phyloP scores from a whole-genome alignment of 92 coral and sea anemone species.

The Paragorgia papillata region DNA sequence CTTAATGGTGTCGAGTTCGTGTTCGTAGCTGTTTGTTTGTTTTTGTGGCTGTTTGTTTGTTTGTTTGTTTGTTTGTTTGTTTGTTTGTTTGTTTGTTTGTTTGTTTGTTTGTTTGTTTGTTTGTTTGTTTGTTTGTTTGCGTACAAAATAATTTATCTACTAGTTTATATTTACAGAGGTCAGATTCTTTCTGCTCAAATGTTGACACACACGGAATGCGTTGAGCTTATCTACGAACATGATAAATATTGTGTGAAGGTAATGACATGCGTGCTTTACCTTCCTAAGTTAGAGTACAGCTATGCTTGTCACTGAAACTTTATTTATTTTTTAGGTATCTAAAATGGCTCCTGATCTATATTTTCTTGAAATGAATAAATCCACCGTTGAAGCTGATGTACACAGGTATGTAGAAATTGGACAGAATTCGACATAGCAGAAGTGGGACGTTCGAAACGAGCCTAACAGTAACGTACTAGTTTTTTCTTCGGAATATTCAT shows the following conservation, averaged over 20 bases:
- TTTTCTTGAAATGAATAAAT: slow-evolving; percentile 80
- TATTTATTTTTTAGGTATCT: slow-evolving; percentile 58
- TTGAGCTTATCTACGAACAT: slow-evolving; percentile 92
- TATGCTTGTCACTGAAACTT: background rate
- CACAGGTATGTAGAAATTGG: slow-evolving; percentile 70
- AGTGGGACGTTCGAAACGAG: too few species aligned
- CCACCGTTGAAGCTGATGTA: slow-evolving; percentile 85
- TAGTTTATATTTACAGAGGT: slow-evolving; percentile 75
- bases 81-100: too few species aligned
- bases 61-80: background rate
- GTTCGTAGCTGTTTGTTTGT: background rate
- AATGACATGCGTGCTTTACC: background rate
- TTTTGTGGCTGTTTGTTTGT: background rate
- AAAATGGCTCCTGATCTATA: slow-evolving; percentile 82
- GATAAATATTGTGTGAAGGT: slow-evolving; percentile 82
- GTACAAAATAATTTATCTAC: too few species aligned
- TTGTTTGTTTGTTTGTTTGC: background rate
- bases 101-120: background rate
- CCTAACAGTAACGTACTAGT: too few species aligned
- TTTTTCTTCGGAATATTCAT: too few species aligned
- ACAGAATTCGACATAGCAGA: too few species aligned
- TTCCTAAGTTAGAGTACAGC: background rate
- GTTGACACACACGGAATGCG: slow-evolving; percentile 75
- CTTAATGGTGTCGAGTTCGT: background rate
- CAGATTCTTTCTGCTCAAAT: slow-evolving; percentile 85